Conservation (phyloP, 2,797 vertebrate genomes). For the Podargus strigoides region DNA sequence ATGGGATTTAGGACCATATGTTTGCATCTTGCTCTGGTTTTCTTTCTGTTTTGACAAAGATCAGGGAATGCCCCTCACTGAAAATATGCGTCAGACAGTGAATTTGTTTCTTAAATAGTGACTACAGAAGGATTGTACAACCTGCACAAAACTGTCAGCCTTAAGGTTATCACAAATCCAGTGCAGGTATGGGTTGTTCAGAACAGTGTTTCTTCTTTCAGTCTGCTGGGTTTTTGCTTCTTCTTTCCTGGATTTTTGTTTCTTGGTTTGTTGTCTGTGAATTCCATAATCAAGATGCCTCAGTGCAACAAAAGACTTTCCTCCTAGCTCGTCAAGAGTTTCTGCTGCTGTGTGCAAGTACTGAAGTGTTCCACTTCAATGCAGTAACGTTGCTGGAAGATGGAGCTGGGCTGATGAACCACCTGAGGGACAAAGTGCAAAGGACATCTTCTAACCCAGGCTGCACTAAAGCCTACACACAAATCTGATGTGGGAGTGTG, state of each 20-base stretch:
- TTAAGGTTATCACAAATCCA: neutral
- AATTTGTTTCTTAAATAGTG: neutral
- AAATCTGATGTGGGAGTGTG: neutral
- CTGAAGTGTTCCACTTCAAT: neutral
- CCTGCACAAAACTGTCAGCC: neutral
- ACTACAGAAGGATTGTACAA: neutral
- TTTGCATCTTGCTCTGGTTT: neutral
- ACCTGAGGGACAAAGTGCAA: neutral
- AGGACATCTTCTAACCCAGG: neutral
- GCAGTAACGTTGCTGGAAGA: neutral
- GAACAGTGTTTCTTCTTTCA: neutral
- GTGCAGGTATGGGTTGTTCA: neutral
- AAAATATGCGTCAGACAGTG: neutral
- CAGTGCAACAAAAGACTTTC: neutral
- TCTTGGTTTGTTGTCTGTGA: neutral
- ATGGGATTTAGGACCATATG: neutral
- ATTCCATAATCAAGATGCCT: neutral
- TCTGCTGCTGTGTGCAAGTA: neutral
- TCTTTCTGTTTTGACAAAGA: neutral
- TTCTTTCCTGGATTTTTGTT: neutral
- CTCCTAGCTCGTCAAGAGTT: neutral
- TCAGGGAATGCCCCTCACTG: neutral
- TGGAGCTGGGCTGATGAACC: neutral
- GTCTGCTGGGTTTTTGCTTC: accelerated
- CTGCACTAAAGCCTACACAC: neutral